A percentile compares a stretch with the other conserved stretches of the same genome.
phyloP scores from a whole-genome alignment of 2,888 invertebrate species.

The Agrochola lota region DNA sequence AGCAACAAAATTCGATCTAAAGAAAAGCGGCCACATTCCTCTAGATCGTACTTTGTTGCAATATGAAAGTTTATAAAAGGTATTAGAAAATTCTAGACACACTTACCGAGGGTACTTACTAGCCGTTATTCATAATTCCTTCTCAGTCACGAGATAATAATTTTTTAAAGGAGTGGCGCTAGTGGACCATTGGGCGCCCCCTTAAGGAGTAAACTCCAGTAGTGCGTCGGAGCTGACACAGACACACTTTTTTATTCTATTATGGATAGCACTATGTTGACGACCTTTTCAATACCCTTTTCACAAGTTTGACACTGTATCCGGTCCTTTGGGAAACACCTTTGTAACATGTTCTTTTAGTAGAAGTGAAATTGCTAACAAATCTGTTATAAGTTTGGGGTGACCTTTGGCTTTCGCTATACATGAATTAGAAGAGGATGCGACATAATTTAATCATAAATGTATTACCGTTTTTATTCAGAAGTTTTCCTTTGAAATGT shows the following conservation, averaged over 20 bases:
- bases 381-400: slow-evolving; percentile 31
- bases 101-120: too few species aligned
- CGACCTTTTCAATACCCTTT: slow-evolving; percentile 33
- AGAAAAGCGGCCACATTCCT: too few species aligned
- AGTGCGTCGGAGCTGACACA: too few species aligned
- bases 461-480: neutral
- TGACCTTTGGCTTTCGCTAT: neutral
- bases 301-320: slow-evolving; percentile 19
- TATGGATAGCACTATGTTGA: neutral
- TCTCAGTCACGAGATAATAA: too few species aligned
- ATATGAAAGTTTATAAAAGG: too few species aligned
- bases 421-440: neutral
- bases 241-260: neutral
- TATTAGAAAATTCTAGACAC: too few species aligned
- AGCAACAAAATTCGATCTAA: too few species aligned
- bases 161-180: too few species aligned
- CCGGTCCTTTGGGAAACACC: slow-evolving; percentile 25
- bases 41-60: too few species aligned
- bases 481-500: neutral
- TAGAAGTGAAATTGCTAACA: slow-evolving; percentile 31
- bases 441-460: neutral
- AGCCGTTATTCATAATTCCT: too few species aligned
- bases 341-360: slow-evolving; percentile 14
- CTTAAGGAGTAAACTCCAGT: too few species aligned
- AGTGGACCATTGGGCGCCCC: too few species aligned